Evolutionary conservation across 2,888 invertebrate genomes (phyloP), one percentile per base, ranked within the genome.

Genomic region (Drosophila melanocephala): DNA sequence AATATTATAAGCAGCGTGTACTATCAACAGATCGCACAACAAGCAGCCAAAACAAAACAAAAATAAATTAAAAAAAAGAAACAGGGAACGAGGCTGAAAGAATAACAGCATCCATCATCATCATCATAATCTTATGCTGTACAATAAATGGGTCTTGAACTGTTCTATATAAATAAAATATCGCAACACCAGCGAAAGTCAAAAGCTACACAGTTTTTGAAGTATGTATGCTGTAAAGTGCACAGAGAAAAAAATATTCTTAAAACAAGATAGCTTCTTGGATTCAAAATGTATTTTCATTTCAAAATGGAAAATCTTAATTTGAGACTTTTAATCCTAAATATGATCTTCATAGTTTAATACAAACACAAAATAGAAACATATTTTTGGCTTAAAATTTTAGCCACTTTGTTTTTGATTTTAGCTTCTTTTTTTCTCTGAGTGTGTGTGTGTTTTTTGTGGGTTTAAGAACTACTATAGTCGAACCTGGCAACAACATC

Each of bases 141-240:
- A 35, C 28, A 39, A n/a, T 57, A 28, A 30, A 57, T 33, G 64
- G 64, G 51, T 59, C 76, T 79, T 51, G 39, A 78, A 78, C 57
- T 70, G 55, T 55, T 70, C 69, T 80, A 73, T 60, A 50, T 55
- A 55, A 67, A 68, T 65, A 66, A 73, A 77, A 71, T 58, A 68
- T 84, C 86, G 86, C 86, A 86, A 88, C 83, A 84, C 76, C 69
- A 88, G 86, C 86, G 87, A 89, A 72, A 58, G 70, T 77, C 78
- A 78, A 84, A 77, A 84, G 61, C 89, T 87, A 87, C 77, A 58
- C 70, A 77, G 61, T 77, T 69, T 56, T 70, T 55, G 44, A 47
- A 51, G 61, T 47, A 16, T 26, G 26, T 47, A 16, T 67, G 44
- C 67, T n/a, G 57, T n/a, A n/a, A 39, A 30, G 14, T 39, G 30